phyloP scores from a whole-genome alignment of 2,113 vertebrate genomes.

The Suricata suricatta region DNA sequence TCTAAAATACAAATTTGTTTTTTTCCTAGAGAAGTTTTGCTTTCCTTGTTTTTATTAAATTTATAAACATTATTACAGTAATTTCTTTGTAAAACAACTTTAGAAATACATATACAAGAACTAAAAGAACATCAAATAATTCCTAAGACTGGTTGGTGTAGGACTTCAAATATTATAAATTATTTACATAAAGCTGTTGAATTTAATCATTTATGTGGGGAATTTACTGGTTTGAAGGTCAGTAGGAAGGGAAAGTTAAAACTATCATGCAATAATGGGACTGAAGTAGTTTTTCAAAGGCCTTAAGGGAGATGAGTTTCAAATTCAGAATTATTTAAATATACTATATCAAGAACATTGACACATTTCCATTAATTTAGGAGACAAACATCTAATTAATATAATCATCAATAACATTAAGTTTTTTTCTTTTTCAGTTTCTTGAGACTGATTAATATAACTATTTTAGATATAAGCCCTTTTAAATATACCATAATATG shows the following conservation, averaged over 20 bases:
- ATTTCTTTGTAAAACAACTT: neutral
- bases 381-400: neutral
- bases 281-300: neutral
- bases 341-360: neutral
- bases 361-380: neutral
- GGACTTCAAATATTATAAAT: neutral
- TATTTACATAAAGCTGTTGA: neutral
- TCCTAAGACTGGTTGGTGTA: neutral
- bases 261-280: neutral
- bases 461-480: neutral
- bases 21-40: neutral
- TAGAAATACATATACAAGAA: neutral
- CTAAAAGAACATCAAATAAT: neutral
- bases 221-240: neutral
- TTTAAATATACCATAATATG: neutral
- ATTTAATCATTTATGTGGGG: neutral
- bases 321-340: neutral
- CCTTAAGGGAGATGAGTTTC: neutral
- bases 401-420: neutral
- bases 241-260: neutral
- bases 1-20: neutral
- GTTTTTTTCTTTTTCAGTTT: neutral
- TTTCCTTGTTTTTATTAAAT: neutral
- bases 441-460: neutral
- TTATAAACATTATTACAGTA: neutral